Evolutionary conservation across 1,140 invertebrate genomes (phyloP), one percentile per base, ranked within the genome.

Genomic region (Copidosoma floridanum): DNA sequence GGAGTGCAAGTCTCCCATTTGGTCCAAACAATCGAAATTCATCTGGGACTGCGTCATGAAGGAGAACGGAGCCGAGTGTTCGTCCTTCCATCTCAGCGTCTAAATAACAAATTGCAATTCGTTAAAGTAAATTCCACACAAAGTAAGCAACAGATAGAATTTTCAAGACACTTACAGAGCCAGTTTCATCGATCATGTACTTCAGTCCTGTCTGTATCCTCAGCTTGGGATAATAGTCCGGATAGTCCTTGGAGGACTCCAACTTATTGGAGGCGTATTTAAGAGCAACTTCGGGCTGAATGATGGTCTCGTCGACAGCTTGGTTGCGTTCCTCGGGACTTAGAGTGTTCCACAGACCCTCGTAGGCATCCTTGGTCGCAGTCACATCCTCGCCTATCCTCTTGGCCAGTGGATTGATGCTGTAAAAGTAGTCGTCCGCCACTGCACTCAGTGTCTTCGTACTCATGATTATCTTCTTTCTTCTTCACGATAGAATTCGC

Each of bases 21-120:
- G 68, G 63, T 72, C 76, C 29, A 82, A 75, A 38, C 85, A 70
- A 63, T 82, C 85, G 1, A 91, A 72, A 77, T 91, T 87, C 65
- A 90, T 82, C 71, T 92, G 90, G 26, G 89, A 91, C 68, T 85
- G 85, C 0, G 89, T 91, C 75, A 89, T 87, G 77, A 89, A 91
- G 1, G 88, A 84, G 77, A 92, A 93, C 18, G 89, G 89, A 35
- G 85, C 88, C 0, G 89, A 90, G 71, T 91, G 88, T 71, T 91
- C 89, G 72, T 91, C 89, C 63, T 84, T 79, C 79, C 87, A 91
- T n/a, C 73, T 71, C 35, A 80, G 55, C 18, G 76, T 79, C 80
- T 80, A 47, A 5, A 73, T 71, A 40, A 66, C 23, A 29, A n/a
- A 47, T 21, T n/a, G n/a, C 29, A 12, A 32, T 12, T 32, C 29